Base-by-base conservation (phyloP, 2,113 vertebrate species). In the Pteronura brasiliensis region DNA sequence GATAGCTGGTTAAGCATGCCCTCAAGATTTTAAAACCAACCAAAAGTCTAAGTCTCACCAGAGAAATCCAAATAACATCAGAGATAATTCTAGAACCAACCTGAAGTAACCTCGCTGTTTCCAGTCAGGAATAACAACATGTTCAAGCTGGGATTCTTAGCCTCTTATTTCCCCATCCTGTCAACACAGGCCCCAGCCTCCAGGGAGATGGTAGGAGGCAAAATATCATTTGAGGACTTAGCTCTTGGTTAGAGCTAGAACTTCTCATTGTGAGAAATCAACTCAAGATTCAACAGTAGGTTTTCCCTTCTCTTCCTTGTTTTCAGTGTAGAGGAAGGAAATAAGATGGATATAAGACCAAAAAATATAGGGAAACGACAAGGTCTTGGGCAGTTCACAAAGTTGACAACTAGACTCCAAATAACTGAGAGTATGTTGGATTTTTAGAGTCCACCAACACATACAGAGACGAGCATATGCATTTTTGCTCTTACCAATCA, bases 71-170 rank as follows among this genome's bases (percentile, higher is more conserved):
- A 31, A 86, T 89, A 63, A 91, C 7, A 76, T 42, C 79, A 92
- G 57, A 77, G 61, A 91, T 95, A 93, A 90, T 84, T 95, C 63
- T 55, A 90, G 77, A 93, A 90, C 20, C 23, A 96, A 71, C 36
- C 39, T 59, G 36, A 97, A 69, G 18, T 61, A 94, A 95, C 21
- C 27, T 71, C 39, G 1, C 79, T 77, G 47, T 21, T 39, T 94
- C 17, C 80, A 90, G 49, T 87, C 14, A 71, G 61, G 59, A 25
- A 36, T 65, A 23, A 42, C 63, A 49, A 74, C 2, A 4, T 77
- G 39, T 71, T n/a, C 5, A 82, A 65, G 88, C 49, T 14, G 61
- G 31, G 47, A 80, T 63, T 81, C 59, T 72, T 63, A 20, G 23
- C 55, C 12, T 80, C 13, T 80, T 42, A 21, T 49, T 55, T 67